Evolutionary conservation across 1,140 invertebrate genomes (phyloP).

Genomic region (Zophobas morio): DNA sequence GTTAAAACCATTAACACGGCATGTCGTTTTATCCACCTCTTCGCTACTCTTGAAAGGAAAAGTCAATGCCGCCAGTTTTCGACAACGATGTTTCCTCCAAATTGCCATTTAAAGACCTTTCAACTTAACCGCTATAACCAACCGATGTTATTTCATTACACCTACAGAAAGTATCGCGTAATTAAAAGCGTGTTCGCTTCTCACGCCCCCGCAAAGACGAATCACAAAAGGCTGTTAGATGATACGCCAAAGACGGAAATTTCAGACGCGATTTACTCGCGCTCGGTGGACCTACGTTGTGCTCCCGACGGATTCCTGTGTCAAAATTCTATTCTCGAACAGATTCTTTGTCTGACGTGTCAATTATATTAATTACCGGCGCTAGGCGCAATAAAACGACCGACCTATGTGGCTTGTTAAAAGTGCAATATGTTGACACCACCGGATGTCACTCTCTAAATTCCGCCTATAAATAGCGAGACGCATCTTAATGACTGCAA

Average conservation of each 20-base stretch:
- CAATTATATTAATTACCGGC: constrained; percentile 28
- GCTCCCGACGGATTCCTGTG: too few relatives aligned
- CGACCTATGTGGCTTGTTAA: constrained; percentile 9
- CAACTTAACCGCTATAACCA: not conserved
- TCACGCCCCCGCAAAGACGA: too few relatives aligned
- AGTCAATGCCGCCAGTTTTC: constrained; percentile 14
- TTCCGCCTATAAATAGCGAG: constrained; percentile 7
- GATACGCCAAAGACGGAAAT: too few relatives aligned
- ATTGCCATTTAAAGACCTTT: not conserved
- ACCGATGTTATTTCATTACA: constrained; percentile 7
- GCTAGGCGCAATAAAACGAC: constrained; percentile 5
- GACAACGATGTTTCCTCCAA: constrained; percentile 17
- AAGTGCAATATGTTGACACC: constrained; percentile 36
- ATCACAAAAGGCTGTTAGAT: too few relatives aligned
- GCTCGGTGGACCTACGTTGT: too few relatives aligned
- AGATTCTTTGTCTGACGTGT: not conserved
- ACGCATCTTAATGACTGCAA: not conserved
- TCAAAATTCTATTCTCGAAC: too few relatives aligned
- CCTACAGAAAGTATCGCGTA: constrained; percentile 8
- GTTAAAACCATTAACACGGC: constrained; percentile 42
- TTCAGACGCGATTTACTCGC: too few relatives aligned
- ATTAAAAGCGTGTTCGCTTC: not conserved
- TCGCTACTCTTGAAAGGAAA: constrained; percentile 26
- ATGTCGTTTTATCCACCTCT: constrained; percentile 36
- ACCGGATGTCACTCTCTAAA: constrained; percentile 19